Conservation (phyloP, 2,888 invertebrate species). For the Conistra vaccinii region DNA sequence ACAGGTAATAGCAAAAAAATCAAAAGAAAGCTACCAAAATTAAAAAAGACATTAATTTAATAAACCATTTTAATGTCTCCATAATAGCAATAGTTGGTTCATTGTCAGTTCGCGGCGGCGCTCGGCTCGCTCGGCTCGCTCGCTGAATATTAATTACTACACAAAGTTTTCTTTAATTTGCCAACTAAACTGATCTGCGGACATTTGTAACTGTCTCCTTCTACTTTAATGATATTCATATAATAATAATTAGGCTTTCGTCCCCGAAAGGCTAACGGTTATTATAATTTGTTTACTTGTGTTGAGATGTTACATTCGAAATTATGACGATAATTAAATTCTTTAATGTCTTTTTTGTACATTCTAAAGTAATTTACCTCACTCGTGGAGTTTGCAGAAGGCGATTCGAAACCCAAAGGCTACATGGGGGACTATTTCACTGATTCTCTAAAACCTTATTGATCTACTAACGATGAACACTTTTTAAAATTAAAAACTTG, state of each 20-base stretch:
- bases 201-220: conserved; percentile 46
- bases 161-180: conserved; percentile 54
- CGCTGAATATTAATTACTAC: conserved; percentile 59
- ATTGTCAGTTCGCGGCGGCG: conserved; percentile 22
- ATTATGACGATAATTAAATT: neutral
- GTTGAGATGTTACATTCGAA: neutral
- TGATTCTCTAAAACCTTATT: neutral
- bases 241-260: conserved; percentile 38
- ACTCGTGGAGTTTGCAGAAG: neutral
- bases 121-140: conserved; percentile 2
- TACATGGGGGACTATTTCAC: too few species aligned
- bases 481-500: too few species aligned
- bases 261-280: conserved; percentile 12
- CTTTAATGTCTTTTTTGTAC: neutral
- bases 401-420: neutral
- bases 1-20: neutral
- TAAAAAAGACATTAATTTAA: conserved; percentile 12
- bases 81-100: conserved; percentile 19
- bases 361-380: neutral
- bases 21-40: neutral
- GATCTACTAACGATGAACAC: neutral
- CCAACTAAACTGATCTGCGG: conserved; percentile 41
- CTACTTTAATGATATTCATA: conserved; percentile 39
- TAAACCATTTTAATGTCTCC: conserved; percentile 6
- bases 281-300: conserved; percentile 27